Percentiles rank a stretch among this genome's conserved stretches.
phyloP scores from a whole-genome alignment of 2,113 vertebrate genomes.

The Perca schrenkii region DNA sequence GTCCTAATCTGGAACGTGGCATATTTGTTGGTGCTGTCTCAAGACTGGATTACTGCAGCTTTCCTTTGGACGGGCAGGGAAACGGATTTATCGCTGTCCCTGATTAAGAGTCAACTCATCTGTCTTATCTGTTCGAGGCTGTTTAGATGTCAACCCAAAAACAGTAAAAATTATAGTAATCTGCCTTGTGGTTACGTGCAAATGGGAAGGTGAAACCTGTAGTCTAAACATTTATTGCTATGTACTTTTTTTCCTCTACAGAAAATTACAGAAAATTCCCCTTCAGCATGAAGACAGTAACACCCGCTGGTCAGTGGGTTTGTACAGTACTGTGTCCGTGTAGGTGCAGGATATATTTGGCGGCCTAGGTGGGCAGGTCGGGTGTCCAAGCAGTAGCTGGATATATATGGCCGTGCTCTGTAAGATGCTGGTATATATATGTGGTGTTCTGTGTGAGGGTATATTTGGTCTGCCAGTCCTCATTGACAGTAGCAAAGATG shows the following conservation, averaged over 20 bases:
- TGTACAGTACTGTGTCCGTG: neutral
- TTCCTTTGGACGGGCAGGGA: constrained; percentile 20
- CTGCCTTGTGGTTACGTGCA: neutral
- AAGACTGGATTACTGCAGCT: constrained; percentile 62
- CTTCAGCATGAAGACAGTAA: neutral
- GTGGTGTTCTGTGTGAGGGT: constrained; percentile 18
- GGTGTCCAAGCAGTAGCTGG: constrained; percentile 32
- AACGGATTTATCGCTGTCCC: constrained; percentile 35
- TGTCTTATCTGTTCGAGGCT: neutral
- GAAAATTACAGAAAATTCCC: neutral
- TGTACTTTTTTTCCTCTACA: neutral
- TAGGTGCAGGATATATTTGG: constrained; percentile 54
- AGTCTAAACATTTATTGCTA: constrained; percentile 12
- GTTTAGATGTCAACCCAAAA: constrained; percentile 16
- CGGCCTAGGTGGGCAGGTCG: constrained; percentile 46
- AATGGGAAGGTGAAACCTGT: neutral
- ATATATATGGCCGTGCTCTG: constrained; percentile 56
- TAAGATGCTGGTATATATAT: constrained; percentile 26
- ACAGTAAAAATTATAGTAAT: constrained; percentile 17
- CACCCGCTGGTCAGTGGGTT: constrained; percentile 27
- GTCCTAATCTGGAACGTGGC: neutral
- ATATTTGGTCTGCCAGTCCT: constrained; percentile 62
- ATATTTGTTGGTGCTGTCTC: constrained; percentile 32
- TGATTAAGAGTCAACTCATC: constrained; percentile 14
- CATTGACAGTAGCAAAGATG: constrained; percentile 32